These are phyloP conservation scores for Phenganax subtilis DNA, from an alignment of 92 coral and sea anemone species.

Conservation along the genomic window DNA sequence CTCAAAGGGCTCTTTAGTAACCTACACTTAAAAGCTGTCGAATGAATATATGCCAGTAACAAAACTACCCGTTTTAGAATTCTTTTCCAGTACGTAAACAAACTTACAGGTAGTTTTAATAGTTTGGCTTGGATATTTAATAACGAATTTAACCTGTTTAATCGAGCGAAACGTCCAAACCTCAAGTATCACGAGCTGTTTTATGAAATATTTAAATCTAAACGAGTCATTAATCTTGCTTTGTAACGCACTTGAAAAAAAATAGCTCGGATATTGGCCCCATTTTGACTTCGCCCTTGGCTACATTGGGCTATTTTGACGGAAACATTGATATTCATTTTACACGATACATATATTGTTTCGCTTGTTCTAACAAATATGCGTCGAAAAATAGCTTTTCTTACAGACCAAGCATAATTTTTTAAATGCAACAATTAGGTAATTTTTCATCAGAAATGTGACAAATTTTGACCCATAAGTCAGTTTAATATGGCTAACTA, in stretches of 20 bases:
- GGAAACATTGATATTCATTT: not conserved
- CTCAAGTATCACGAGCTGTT: conserved; percentile 12
- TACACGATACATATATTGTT: no score
- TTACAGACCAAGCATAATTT: no score
- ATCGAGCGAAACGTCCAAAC: not conserved
- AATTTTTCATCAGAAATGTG: no score
- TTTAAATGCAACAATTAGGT: no score
- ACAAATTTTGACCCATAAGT: no score
- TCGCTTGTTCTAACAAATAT: no score
- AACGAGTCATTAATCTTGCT: conserved; percentile 15
- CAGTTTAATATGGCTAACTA: no score
- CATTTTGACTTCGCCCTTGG: not conserved
- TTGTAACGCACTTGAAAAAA: conserved; percentile 13
- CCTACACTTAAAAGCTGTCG: conserved; percentile 10
- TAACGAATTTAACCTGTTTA: not conserved
- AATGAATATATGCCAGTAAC: not conserved
- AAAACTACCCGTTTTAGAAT: not conserved
- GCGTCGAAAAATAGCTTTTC: no score
- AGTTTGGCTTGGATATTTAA: no score
- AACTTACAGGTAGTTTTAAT: no score
- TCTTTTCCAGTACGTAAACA: no score
- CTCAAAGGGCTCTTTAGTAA: conserved; percentile 5
- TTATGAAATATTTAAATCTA: conserved; percentile 18
- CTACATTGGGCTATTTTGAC: conserved; percentile 9
- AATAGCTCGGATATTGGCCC: not conserved